phyloP scores from a whole-genome alignment of 2,113 vertebrate genomes.

The Rhagologus leucostigma region DNA sequence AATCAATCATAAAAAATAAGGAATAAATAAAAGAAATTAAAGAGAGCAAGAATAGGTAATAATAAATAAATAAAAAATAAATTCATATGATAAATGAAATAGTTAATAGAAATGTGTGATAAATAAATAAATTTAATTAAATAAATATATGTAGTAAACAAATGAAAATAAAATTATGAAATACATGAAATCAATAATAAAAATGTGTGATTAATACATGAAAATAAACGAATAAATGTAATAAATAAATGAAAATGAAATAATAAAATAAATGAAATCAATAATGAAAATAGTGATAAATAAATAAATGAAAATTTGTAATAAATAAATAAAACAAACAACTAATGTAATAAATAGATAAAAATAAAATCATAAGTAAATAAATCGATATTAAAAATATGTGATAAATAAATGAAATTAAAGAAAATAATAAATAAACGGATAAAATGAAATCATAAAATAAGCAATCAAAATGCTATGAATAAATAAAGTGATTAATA shows the following conservation, averaged over 20 bases:
- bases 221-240: background rate
- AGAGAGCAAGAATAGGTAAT: rapidly evolving
- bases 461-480: too few relatives aligned
- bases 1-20: background rate
- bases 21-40: background rate
- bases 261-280: background rate
- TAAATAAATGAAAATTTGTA: background rate
- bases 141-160: background rate
- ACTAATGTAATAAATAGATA: background rate
- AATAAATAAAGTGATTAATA: background rate
- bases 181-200: background rate
- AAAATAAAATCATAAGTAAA: too few relatives aligned
- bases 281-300: background rate
- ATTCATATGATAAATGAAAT: background rate
- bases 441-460: background rate
- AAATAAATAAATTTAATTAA: background rate
- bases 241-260: background rate
- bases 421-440: background rate
- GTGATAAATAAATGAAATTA: background rate
- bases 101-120: too few relatives aligned
- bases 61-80: background rate
- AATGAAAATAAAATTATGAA: background rate
- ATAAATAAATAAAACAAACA: background rate
- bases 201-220: background rate
- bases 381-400: background rate